These are phyloP conservation scores for Nycticorax nycticorax DNA, from an alignment of 2,113 vertebrate genomes.

Conservation along the genomic window DNA sequence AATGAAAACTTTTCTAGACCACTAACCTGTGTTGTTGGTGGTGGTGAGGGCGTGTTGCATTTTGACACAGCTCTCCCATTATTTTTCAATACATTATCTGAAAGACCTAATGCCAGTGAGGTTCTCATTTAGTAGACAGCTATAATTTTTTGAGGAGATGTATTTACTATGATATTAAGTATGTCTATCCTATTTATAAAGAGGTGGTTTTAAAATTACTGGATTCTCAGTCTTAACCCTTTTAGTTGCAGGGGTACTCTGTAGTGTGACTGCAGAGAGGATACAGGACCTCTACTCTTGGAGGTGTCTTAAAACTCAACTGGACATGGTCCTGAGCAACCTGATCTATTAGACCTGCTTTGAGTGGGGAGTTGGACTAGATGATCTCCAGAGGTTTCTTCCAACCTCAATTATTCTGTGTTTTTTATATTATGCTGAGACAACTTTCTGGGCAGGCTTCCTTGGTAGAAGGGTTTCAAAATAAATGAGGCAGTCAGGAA, in stretches of 20 bases:
- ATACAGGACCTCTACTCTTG: neutral
- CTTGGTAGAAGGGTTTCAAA: neutral
- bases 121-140: neutral
- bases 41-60: neutral
- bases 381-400: neutral
- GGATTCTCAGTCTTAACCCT: neutral
- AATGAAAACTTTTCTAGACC: neutral
- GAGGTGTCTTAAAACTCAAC: neutral
- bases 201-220: neutral
- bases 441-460: neutral
- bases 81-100: neutral
- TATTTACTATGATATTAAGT: neutral
- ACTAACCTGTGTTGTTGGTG: neutral
- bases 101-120: neutral
- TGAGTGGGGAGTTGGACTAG: no score
- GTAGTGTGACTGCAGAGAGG: neutral
- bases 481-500: neutral
- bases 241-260: neutral
- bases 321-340: no score
- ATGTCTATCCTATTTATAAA: neutral
- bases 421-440: neutral
- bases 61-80: neutral
- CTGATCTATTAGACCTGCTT: no score
- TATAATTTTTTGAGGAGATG: rapidly evolving
- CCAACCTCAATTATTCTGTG: neutral